Percentiles rank a stretch among this genome's conserved stretches.
Evolutionary conservation across 2,888 invertebrate genomes (phyloP).

Genomic region (Dasysyrphus albostriatus): DNA sequence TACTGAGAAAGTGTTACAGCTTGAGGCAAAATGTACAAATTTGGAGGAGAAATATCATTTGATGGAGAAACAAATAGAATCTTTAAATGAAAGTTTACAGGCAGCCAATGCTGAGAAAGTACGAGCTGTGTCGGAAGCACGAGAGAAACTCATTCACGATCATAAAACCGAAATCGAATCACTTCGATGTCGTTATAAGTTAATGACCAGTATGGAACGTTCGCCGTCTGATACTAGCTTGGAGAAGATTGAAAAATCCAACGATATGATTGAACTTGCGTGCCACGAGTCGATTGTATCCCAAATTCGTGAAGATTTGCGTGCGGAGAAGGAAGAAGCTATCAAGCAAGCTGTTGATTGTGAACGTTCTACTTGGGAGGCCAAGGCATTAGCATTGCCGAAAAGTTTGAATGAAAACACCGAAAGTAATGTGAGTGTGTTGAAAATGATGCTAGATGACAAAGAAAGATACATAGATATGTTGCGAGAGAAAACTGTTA

Average conservation of each 20-base stretch:
- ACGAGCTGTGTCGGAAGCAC: conserved; percentile 87
- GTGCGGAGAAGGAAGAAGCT: conserved; percentile 85
- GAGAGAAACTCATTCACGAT: conserved; percentile 88
- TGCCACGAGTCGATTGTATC: conserved; percentile 88
- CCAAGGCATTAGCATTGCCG: conserved; percentile 78
- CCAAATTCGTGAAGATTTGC: conserved; percentile 87
- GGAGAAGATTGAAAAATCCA: conserved; percentile 89
- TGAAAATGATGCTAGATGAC: conserved; percentile 88
- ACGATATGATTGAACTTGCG: conserved; percentile 86
- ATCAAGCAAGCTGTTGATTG: conserved; percentile 85
- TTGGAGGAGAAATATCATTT: conserved; percentile 46
- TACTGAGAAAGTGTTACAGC: conserved; percentile 82
- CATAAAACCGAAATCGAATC: conserved; percentile 92
- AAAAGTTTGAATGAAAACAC: conserved; percentile 80
- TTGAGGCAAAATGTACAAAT: conserved; percentile 33
- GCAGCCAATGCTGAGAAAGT: conserved; percentile 82
- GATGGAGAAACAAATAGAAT: conserved; percentile 76
- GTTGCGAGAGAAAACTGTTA: conserved; percentile 86
- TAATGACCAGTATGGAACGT: conserved; percentile 91
- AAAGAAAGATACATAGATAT: conserved; percentile 89
- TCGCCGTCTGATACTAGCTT: conserved; percentile 91
- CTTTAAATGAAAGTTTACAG: conserved; percentile 80
- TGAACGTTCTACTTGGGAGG: conserved; percentile 82
- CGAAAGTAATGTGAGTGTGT: conserved; percentile 86
- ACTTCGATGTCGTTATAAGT: conserved; percentile 89